Evolutionary conservation across 2,888 invertebrate genomes (phyloP).

Genomic region (Plebejus argus): DNA sequence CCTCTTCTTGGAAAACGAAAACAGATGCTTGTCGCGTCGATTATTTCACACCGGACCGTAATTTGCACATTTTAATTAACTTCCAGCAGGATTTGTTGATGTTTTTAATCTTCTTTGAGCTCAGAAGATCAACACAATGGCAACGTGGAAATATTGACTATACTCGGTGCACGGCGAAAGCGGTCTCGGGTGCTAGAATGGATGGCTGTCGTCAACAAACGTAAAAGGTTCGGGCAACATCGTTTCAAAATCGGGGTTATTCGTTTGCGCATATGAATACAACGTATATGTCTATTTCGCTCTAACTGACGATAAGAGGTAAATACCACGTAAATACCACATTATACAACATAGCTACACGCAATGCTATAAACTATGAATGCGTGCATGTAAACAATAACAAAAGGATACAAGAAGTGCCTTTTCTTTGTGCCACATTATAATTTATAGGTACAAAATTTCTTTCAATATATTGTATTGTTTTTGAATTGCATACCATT

Average conservation of each 20-base stretch:
- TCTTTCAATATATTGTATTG: too few species aligned
- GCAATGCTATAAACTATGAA: constrained; percentile 22
- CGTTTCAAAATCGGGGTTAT: constrained; percentile 66
- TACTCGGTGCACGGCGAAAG: constrained; percentile 61
- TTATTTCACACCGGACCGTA: constrained; percentile 76
- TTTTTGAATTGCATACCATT: too few species aligned
- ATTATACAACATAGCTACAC: not conserved
- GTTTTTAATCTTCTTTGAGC: constrained; percentile 7
- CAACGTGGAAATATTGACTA: constrained; percentile 55
- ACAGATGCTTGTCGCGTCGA: constrained; percentile 43
- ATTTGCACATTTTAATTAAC: constrained; percentile 66
- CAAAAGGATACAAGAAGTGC: constrained; percentile 23
- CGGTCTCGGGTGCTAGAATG: constrained; percentile 45
- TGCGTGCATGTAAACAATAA: constrained; percentile 17
- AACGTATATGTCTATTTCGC: constrained; percentile 10
- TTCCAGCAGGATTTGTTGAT: constrained; percentile 12
- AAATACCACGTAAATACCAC: constrained; percentile 31
- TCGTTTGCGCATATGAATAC: constrained; percentile 42
- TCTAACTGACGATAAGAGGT: constrained; percentile 26
- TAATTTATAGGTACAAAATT: too few species aligned
- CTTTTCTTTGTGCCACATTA: not conserved
- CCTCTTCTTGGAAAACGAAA: constrained; percentile 46
- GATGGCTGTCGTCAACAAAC: constrained; percentile 44
- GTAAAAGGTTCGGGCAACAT: constrained; percentile 63
- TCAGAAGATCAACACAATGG: constrained; percentile 46